These are phyloP conservation scores for Himantopus leucocephalus DNA, from an alignment of 2,113 vertebrate species.

Conservation along the genomic window DNA sequence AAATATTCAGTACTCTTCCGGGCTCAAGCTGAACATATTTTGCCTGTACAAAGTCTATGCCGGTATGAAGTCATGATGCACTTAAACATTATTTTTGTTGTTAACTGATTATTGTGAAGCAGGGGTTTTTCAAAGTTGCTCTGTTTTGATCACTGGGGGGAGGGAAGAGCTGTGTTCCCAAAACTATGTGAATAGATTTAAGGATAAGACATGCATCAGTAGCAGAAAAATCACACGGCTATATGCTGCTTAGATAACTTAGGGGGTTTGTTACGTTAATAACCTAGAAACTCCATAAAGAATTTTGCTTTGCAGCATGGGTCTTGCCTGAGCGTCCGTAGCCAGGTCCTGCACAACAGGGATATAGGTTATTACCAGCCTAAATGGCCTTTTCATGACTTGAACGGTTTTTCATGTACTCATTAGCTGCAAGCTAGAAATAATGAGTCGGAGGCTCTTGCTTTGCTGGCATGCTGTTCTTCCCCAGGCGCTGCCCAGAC, in stretches of 20 bases:
- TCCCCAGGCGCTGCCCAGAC: not conserved
- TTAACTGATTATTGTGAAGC: not conserved
- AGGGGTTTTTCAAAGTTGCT: not conserved
- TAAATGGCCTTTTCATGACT: slow-evolving; percentile 5
- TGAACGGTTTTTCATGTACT: not conserved
- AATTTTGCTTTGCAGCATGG: not conserved
- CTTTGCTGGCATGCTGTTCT: not conserved
- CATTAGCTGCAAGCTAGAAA: not conserved
- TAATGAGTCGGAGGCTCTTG: not conserved
- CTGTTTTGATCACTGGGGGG: not conserved
- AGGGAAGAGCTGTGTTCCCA: not conserved
- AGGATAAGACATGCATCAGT: not conserved
- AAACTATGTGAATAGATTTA: not conserved
- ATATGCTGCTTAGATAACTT: not conserved
- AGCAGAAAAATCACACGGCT: not conserved
- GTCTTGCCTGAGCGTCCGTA: not conserved
- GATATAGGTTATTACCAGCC: not conserved
- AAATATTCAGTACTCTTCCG: not conserved
- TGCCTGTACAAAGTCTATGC: not conserved
- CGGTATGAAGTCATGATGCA: not conserved
- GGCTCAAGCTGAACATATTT: not conserved
- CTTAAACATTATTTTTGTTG: not conserved
- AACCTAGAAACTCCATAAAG: not conserved
- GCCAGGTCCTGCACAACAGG: not conserved
- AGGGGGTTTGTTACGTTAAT: not conserved